Conservation (phyloP, 2,888 invertebrate species). For the Clunio marinus region DNA sequence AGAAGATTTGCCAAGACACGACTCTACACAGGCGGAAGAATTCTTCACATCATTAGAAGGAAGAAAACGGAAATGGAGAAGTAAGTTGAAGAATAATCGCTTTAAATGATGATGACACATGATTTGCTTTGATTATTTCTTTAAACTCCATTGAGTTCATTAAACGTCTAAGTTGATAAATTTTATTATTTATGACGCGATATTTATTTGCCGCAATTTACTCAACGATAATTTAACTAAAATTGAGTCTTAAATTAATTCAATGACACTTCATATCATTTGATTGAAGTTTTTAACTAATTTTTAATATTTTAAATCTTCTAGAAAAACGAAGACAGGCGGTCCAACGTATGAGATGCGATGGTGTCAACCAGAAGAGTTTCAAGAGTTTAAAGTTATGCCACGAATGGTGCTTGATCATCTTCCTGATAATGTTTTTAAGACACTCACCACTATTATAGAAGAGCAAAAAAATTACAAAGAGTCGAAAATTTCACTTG, state of each 20-base stretch:
- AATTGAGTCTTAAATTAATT: background rate
- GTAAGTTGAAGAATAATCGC: conserved; percentile 49
- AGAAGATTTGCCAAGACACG: conserved; percentile 65
- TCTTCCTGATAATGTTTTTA: conserved; percentile 72
- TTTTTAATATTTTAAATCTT: too few species aligned
- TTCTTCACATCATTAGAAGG: conserved; percentile 70
- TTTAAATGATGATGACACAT: too few species aligned
- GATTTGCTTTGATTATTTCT: too few species aligned
- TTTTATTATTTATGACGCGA: conserved; percentile 8
- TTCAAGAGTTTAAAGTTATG: conserved; percentile 77
- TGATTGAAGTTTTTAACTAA: conserved; percentile 43
- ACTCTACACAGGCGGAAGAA: conserved; percentile 73
- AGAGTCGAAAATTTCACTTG: conserved; percentile 21
- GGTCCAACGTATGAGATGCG: conserved; percentile 69
- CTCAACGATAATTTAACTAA: background rate
- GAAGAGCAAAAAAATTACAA: conserved; percentile 48
- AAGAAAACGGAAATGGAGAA: conserved; percentile 65
- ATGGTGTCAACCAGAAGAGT: conserved; percentile 76
- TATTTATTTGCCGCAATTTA: conserved; percentile 3
- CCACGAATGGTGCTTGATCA: conserved; percentile 83
- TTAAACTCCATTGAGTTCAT: conserved; percentile 1
- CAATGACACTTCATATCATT: too few species aligned
- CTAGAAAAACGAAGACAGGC: conserved; percentile 61
- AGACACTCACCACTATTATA: conserved; percentile 63
- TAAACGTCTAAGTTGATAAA: background rate